These are phyloP conservation scores for Beris chalybata DNA, from an alignment of 2,888 invertebrate species.

Conservation along the genomic window DNA sequence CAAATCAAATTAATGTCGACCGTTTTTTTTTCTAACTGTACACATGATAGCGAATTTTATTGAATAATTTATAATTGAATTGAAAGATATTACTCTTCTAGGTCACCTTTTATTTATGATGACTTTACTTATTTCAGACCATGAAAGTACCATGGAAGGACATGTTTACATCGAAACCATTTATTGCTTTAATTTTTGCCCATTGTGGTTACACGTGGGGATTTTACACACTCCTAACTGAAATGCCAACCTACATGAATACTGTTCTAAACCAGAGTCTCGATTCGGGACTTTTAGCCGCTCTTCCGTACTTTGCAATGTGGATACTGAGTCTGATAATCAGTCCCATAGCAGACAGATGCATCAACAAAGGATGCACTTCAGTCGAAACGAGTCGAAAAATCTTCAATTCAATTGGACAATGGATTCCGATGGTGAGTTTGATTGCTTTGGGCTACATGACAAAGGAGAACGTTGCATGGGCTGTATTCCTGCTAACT, in stretches of 20 bases:
- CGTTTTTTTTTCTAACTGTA: no score
- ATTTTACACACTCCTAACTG: slow-evolving; percentile 70
- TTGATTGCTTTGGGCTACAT: slow-evolving; percentile 61
- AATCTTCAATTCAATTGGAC: slow-evolving; percentile 54
- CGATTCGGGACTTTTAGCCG: slow-evolving; percentile 59
- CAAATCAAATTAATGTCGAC: no score
- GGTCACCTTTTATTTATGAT: not conserved
- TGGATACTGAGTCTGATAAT: slow-evolving; percentile 59
- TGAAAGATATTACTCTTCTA: not conserved
- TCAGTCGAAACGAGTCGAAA: slow-evolving; percentile 51
- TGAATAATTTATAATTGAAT: no score
- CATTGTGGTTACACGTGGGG: slow-evolving; percentile 75
- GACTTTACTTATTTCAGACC: not conserved
- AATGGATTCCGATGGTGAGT: slow-evolving; percentile 61
- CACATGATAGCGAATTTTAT: no score
- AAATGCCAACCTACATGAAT: slow-evolving; percentile 71
- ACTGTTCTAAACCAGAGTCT: slow-evolving; percentile 62
- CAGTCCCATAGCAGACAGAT: slow-evolving; percentile 51
- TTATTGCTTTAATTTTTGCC: slow-evolving; percentile 62
- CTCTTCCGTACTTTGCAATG: slow-evolving; percentile 62
- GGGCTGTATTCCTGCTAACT: slow-evolving; percentile 61
- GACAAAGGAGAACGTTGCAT: slow-evolving; percentile 52
- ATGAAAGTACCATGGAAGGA: slow-evolving; percentile 63
- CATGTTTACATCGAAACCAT: slow-evolving; percentile 66
- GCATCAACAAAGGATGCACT: slow-evolving; percentile 54